Evolutionary conservation across 1,140 invertebrate species (phyloP).

Genomic region (Aphelinus atriplicis): DNA sequence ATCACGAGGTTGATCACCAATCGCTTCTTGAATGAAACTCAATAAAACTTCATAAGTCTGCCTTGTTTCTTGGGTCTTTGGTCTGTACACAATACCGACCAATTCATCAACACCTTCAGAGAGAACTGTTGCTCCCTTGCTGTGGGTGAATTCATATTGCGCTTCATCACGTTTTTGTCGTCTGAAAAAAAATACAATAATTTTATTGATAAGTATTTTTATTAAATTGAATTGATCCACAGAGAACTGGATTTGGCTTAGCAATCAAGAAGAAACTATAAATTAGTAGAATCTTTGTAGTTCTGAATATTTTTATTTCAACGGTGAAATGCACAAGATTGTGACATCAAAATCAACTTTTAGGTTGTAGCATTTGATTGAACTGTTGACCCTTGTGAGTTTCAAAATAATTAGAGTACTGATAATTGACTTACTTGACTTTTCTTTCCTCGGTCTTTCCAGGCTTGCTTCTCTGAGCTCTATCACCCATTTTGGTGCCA

Average conservation of each 20-base stretch:
- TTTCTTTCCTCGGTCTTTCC: slow-evolving; percentile 90
- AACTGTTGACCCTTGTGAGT: no score
- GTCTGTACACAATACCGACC: slow-evolving; percentile 93
- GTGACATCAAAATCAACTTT: no score
- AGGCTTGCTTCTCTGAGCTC: slow-evolving; percentile 87
- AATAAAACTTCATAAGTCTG: slow-evolving; percentile 97
- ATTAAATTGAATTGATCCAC: no score
- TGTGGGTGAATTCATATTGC: slow-evolving; percentile 89
- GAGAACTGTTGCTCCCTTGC: slow-evolving; percentile 87
- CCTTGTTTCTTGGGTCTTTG: slow-evolving; percentile 96
- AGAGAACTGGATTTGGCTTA: no score
- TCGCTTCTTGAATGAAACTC: slow-evolving; percentile 96
- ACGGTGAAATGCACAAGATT: no score
- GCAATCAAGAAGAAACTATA: no score
- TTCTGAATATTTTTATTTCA: no score
- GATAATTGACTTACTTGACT: slow-evolving; percentile 77
- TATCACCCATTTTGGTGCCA: slow-evolving; percentile 96
- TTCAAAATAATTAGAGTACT: no score
- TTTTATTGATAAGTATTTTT: neutral
- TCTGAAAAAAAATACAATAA: slow-evolving; percentile 60
- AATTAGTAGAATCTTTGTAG: no score
- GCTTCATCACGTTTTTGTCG: slow-evolving; percentile 90
- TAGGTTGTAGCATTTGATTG: no score
- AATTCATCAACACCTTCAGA: slow-evolving; percentile 92
- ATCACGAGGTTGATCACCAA: slow-evolving; percentile 97